Evolutionary conservation across 2,888 invertebrate genomes (phyloP), one percentile per base, ranked within the genome.

Genomic region (Andrena haemorrhoa): DNA sequence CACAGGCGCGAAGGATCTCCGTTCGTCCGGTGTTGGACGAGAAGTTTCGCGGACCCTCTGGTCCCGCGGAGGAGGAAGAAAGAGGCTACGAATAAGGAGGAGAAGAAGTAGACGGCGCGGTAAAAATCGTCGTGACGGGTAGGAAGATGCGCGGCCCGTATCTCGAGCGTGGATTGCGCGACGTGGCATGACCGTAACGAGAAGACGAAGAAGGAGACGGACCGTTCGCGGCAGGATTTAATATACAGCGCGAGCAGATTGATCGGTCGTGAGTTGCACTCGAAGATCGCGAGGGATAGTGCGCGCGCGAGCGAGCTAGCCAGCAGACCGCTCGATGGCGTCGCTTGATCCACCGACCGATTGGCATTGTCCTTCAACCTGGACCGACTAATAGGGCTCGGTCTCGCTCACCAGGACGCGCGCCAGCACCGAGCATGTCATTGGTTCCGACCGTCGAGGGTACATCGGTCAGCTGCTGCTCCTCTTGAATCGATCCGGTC

Each of bases 181-280:
- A 26, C 80, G 72, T 80, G 76, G 76, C 49, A 76, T 72, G 80
- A 76, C 16, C 56, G 51, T 49, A 60, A 71, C 60, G 61, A 61
- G 56, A 56, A 66, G 63, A 41, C 26, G 60, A 56, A 58, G 77
- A 53, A 51, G 64, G 41, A 35, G 76, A 68, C 23, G 26, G 23
- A 56, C 8, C 56, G 20, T 10, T 10, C 10, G 23, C 1, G 29
- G 29, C 26, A 26, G 35, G 35, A 16, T 20, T 23, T n/a, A 33
- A 65, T 47, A 63, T 64, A 31, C 29, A 20, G 16, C 49, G 23
- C 61, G 16, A 61, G 49, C n/a, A 23, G 20, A 71, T 60, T 47
- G 68, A 31, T 26, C 35, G 26, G 16, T 12, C 8, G 68, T 20
- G 8, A 8, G 29, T 29, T 35, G 41, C 29, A 12, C 31, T 16